Base-by-base conservation (phyloP, 2,888 invertebrate species). In the Griposia aprilina region DNA sequence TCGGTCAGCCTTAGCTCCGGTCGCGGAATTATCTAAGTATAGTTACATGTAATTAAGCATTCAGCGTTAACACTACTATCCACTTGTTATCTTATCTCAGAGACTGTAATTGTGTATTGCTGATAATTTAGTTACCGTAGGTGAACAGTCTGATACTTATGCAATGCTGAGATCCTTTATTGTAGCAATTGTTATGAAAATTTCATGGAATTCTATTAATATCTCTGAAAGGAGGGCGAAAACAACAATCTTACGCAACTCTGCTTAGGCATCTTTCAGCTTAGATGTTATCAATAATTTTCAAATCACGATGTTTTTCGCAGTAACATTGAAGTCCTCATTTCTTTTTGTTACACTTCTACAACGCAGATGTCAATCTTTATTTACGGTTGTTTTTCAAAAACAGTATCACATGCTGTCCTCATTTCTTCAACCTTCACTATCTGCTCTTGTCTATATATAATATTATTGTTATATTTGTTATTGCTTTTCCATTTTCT, bases 21-120 rank as follows among this genome's bases (percentile, higher is more conserved):
- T n/a, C 20, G 3, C 2, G 15, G 57, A 68, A 15, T 62, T 73
- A 66, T 66, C 74, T 75, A 60, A 52, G 59, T 59, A 63, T 36
- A 26, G 11, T 62, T 26, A 26, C 20, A 75, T 45, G 26, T 57
- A 59, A 71, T 48, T 36, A 26, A 26, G n/a, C 20, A 50, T 52
- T 65, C 5, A 65, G 17, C 23, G 17, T 66, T 20, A 62, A 17
- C 30, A 62, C 36, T 60, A n/a, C n/a, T 41, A 68, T 66, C 55
- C 26, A 23, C 1, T 45, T 36, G 4, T 45, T 86, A 84, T 76
- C 79, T 83, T 78, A 83, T 84, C 75, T 82, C 13, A n/a, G 15
- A 62, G 23, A 57, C n/a, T 59, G 45, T 60, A 63, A 76, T 69
- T 67, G 20, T 72, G 55, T 67, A 66, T 81, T 55, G 5, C 73